Evolutionary conservation across 2,113 vertebrate genomes (phyloP).

Genomic region (Actenoides hombroni): DNA sequence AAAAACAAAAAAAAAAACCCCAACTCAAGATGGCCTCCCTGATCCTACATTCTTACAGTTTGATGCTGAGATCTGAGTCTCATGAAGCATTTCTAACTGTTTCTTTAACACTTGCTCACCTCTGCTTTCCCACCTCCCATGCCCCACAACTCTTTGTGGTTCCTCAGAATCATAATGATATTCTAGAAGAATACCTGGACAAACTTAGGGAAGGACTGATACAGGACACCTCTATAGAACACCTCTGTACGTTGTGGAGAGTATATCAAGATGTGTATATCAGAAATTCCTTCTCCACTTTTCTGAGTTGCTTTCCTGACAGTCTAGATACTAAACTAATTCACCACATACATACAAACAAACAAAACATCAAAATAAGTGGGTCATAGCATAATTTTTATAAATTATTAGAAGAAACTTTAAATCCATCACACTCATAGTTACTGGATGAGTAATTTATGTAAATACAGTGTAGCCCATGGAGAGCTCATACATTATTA

Average conservation of each 20-base stretch:
- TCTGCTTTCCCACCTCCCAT: neutral
- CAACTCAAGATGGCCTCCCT: neutral
- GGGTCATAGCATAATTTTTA: neutral
- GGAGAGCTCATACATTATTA: neutral
- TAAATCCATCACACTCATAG: neutral
- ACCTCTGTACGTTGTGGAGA: accelerated
- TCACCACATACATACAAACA: neutral
- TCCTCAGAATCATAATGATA: neutral
- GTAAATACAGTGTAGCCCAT: neutral
- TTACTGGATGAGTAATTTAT: neutral
- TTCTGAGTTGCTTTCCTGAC: neutral
- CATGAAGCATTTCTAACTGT: neutral
- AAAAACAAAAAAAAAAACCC: too few relatives aligned
- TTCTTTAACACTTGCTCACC: neutral
- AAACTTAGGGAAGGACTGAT: neutral
- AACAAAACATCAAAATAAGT: neutral
- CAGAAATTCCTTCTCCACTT: neutral
- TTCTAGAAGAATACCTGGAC: neutral
- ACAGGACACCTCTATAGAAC: neutral
- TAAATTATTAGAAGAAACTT: neutral
- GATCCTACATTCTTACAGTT: neutral
- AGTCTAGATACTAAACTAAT: neutral
- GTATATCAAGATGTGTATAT: accelerated
- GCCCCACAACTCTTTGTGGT: neutral
- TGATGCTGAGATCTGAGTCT: neutral